phyloP scores from a whole-genome alignment of 1,140 invertebrate genomes.

The Drosophila malerkotliana region DNA sequence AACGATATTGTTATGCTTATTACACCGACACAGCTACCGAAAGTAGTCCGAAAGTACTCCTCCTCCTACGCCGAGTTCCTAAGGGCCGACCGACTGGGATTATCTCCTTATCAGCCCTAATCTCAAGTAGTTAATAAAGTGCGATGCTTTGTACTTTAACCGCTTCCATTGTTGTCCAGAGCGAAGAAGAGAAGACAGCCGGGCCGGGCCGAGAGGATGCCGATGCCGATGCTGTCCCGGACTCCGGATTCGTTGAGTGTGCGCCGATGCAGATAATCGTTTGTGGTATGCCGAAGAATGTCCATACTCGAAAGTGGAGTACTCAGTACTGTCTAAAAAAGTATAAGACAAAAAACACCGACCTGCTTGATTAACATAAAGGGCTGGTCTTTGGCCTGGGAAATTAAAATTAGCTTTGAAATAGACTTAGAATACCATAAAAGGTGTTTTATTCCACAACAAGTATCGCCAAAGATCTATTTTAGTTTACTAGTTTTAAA shows the following conservation, averaged over 20 bases:
- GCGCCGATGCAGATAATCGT: conserved; percentile 77
- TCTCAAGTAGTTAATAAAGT: conserved; percentile 84
- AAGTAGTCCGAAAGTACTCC: conserved; percentile 9
- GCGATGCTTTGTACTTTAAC: conserved; percentile 82
- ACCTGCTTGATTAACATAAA: conserved; percentile 53
- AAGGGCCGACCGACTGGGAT: conserved; percentile 70
- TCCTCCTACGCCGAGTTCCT: conserved; percentile 40
- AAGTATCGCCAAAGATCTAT: too few relatives aligned
- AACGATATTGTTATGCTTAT: conserved; percentile 83
- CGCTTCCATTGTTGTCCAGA: conserved; percentile 67
- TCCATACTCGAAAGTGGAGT: conserved; percentile 23
- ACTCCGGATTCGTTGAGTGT: conserved; percentile 60
- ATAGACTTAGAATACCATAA: too few relatives aligned
- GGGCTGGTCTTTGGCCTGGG: conserved; percentile 14
- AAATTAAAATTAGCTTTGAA: conserved; percentile 11
- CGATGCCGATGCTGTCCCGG: conserved; percentile 19
- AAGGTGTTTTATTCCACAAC: too few relatives aligned
- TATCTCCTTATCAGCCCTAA: conserved; percentile 83
- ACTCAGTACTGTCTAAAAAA: conserved; percentile 33
- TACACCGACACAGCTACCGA: conserved; percentile 79
- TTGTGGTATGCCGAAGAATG: conserved; percentile 78
- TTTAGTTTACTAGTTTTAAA: too few relatives aligned
- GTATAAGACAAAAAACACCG: not conserved
- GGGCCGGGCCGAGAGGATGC: conserved; percentile 10
- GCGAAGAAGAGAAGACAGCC: conserved; percentile 14